These are phyloP conservation scores for Torymus aiolomorphi DNA, from an alignment of 2,888 invertebrate species.

Conservation along the genomic window DNA sequence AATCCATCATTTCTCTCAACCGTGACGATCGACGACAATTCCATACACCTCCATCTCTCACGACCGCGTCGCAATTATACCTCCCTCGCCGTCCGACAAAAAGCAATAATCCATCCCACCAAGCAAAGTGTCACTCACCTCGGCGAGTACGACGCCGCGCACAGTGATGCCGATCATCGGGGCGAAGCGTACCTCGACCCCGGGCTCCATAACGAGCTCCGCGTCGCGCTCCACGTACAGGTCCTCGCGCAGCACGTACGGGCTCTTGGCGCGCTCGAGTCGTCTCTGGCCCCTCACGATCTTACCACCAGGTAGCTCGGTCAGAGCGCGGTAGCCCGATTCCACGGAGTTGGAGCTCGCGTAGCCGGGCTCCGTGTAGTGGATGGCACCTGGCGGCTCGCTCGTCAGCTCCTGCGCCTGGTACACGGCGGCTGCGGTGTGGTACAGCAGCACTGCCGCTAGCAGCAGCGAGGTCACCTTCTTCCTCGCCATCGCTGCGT, in stretches of 20 bases:
- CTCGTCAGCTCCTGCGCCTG: slow-evolving; percentile 52
- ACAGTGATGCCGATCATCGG: slow-evolving; percentile 96
- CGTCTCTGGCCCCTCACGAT: slow-evolving; percentile 79
- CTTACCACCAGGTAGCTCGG: slow-evolving; percentile 82
- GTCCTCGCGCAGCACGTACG: slow-evolving; percentile 88
- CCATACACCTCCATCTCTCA: no score
- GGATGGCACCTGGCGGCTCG: slow-evolving; percentile 64
- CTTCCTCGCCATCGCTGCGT: no score
- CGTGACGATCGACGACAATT: no score
- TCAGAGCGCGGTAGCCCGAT: slow-evolving; percentile 65
- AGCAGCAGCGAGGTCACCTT: no score
- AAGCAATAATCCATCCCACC: no score
- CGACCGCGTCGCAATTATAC: no score
- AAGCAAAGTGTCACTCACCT: slow-evolving; percentile 81
- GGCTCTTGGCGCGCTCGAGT: slow-evolving; percentile 80
- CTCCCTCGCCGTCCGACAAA: no score
- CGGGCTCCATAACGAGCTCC: slow-evolving; percentile 90
- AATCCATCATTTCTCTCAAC: no score
- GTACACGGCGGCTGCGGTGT: slow-evolving; percentile 46
- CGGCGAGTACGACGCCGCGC: slow-evolving; percentile 90
- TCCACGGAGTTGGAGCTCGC: slow-evolving; percentile 61
- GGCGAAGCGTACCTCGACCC: slow-evolving; percentile 91
- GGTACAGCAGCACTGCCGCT: no score
- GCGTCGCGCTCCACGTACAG: slow-evolving; percentile 87
- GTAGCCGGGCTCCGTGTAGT: slow-evolving; percentile 71